Evolutionary conservation across 92 coral and sea anemone genomes (phyloP), one percentile per base, ranked within the genome.

Genomic region (Siderastrea radians): DNA sequence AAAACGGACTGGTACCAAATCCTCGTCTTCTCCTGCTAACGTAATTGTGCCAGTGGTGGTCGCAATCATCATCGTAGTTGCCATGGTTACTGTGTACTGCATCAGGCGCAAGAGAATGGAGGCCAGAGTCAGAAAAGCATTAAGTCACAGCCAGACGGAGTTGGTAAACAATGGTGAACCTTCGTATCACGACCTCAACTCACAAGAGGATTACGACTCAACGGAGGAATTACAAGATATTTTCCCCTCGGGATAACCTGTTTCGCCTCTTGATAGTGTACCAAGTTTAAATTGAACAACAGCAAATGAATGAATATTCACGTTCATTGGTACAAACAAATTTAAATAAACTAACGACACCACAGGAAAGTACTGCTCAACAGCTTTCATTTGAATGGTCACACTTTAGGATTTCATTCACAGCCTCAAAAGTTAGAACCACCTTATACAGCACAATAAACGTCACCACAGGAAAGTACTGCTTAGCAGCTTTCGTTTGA

Each of bases 21-120:
- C 66, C 1, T 45, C 76, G 6, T 38, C 75, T 38, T 43, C 65
- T 54, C 46, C 86, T 46, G 7, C 48, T 2, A 60, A 13, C 43
- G 53, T 68, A 6, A 69, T 81, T 44, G n/a, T 81, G 10, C 86
- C 77, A 46, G 77, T 81, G 44, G 68, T 81, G 53, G 16, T 81
- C 9, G 77, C 63, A 46, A 44, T 68, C 44, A 12, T 81, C 15
- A 53, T 81, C 26, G 66, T 68, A 14, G 46, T 4, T 0, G 86
- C 86, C 5, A 51, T 79, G 77, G 19, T 81, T 17, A 11, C 54
- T 9, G 67, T 81, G 4, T 81, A 57, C 86, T 81, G 48, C 58
- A 57, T 81, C 0, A 58, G 86, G 9, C 86, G 86, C n/a, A 81
- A 81, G 19, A 81, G 77, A 69, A 16, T 68, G 48, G 54, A 70